Conservation (phyloP, 2,797 vertebrate genomes). For the Crotalus adamanteus region DNA sequence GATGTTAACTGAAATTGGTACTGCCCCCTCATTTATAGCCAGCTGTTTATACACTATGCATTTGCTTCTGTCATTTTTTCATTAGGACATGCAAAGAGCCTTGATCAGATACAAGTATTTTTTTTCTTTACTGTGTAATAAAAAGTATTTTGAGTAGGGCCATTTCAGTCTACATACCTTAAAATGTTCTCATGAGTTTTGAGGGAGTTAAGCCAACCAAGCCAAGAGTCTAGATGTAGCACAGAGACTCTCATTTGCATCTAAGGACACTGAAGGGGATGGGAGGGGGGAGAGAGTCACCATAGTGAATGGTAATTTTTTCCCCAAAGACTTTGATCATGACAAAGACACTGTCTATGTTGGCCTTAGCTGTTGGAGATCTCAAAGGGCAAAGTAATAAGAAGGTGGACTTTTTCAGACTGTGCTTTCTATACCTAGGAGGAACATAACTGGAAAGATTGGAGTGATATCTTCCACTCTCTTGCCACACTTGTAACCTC, state of each 20-base stretch:
- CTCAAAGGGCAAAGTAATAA: neutral
- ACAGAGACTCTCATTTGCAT: neutral
- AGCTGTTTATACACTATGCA: too few relatives aligned
- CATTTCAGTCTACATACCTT: neutral
- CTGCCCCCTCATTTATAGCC: neutral
- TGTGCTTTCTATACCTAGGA: neutral
- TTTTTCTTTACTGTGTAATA: neutral
- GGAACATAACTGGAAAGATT: neutral
- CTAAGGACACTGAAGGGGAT: neutral
- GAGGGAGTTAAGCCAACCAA: neutral
- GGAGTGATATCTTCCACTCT: too few relatives aligned
- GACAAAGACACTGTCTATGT: neutral
- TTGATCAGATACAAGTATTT: neutral
- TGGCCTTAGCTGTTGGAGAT: neutral
- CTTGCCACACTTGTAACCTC: too few relatives aligned
- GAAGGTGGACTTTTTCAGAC: neutral
- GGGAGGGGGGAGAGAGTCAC: neutral
- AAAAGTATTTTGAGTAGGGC: neutral
- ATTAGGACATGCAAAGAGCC: neutral
- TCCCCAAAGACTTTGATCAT: neutral
- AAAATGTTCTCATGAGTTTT: neutral
- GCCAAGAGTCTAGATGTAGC: neutral
- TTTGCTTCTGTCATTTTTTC: neutral
- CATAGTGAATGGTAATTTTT: neutral
- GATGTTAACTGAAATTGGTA: neutral